Evolutionary conservation across 1,140 invertebrate species (phyloP), one percentile per base, ranked within the genome.

Genomic region (Elymnias hypermnestra): DNA sequence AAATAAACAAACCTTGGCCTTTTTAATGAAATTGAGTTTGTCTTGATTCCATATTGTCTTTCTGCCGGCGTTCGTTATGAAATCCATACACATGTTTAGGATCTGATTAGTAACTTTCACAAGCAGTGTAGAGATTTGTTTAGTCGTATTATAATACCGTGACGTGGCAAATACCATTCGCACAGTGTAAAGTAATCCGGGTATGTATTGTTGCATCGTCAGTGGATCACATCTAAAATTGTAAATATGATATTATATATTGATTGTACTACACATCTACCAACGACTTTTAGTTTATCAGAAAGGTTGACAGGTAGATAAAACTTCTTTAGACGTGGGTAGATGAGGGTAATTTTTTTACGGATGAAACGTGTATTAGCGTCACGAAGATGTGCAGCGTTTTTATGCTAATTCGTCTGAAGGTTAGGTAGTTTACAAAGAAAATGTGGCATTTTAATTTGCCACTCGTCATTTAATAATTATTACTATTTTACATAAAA

Each of bases 161-260:
- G 95, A 96, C 1, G 94, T 94, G n/a, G 92, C 92, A 64, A 93
- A 94, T 53, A 95, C 92, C 90, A 95, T 95, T 41, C 91, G 84
- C 40, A 95, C 89, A 0, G 92, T 90, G 48, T 94, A 90, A 70
- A 96, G 83, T 8, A 95, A 79, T 5, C 90, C 88, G 0, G 91
- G 90, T 48, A 95, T 88, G 61, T 90, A 90, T 51, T 90, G 88
- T 7, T 90, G 88, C 72, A 95, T 93, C 57, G 90, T 88, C 4
- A 90, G 87, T 19, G 93, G 92, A 61, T 91, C 89, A 51, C 92
- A 90, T 65, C 87, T 87, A 5, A 28, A 6, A 38, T 17, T 14
- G 3, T 8, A 18, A 33, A 33, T 0, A 14, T 13, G 21, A 0
- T 22, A 9, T 2, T 12, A 21, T 5, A 21, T 10, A 22, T 21